A percentile compares a stretch with the other conserved stretches of the same genome.
Evolutionary conservation across 2,888 invertebrate genomes (phyloP).

Genomic region (Melinopterus prodromus): DNA sequence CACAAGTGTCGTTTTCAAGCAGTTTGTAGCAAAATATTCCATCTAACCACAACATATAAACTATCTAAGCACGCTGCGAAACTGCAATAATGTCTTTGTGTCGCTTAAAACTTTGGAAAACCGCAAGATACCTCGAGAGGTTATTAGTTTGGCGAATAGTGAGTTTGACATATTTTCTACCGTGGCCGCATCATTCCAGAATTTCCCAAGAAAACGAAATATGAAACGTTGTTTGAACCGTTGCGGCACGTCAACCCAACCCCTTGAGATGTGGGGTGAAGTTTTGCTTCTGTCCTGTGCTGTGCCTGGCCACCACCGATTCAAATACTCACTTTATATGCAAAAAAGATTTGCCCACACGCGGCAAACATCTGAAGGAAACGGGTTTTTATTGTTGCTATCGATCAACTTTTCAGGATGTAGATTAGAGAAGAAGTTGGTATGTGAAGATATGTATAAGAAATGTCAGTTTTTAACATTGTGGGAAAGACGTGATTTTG

Average conservation of each 20-base stretch:
- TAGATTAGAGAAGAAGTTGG: too few relatives aligned
- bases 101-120: not conserved
- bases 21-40: too few relatives aligned
- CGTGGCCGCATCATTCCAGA: not conserved
- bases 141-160: not conserved
- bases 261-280: not conserved
- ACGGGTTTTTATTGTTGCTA: too few relatives aligned
- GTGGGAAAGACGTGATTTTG: too few relatives aligned
- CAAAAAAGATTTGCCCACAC: constrained; percentile 17
- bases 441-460: too few relatives aligned
- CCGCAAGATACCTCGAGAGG: not conserved
- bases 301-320: not conserved
- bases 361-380: not conserved
- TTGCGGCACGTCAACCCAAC: not conserved
- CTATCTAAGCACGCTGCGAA: not conserved
- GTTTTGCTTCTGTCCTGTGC: not conserved
- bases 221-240: not conserved
- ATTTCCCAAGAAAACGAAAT: not conserved
- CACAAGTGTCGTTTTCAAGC: too few relatives aligned
- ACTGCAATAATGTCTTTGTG: not conserved
- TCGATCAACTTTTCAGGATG: too few relatives aligned
- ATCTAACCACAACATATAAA: not conserved
- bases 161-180: not conserved
- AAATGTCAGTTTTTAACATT: too few relatives aligned
- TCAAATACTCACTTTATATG: constrained; percentile 25